Conservation (phyloP, 1,140 invertebrate genomes). For the Leguminivora glycinivorella region DNA sequence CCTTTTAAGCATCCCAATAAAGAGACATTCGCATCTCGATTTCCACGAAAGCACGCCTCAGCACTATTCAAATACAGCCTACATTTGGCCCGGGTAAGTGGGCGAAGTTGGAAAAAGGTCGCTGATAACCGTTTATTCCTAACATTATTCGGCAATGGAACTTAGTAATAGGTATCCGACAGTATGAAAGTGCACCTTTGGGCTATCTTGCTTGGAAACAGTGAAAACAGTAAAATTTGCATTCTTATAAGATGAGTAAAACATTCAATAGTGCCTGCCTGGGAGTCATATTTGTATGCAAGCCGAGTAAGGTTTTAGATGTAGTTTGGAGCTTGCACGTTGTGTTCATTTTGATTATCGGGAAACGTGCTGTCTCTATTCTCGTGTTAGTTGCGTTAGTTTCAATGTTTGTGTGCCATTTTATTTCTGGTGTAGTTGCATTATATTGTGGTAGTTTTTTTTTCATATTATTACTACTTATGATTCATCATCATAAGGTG, state of each 20-base stretch:
- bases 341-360: conserved; percentile 7
- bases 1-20: neutral
- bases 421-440: neutral
- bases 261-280: conserved; percentile 40
- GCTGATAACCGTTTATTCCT: conserved; percentile 27
- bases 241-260: conserved; percentile 48
- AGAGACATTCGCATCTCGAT: conserved; percentile 12
- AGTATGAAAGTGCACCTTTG: conserved; percentile 42
- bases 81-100: conserved; percentile 31
- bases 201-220: conserved; percentile 36
- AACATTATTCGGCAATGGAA: conserved; percentile 33
- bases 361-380: neutral
- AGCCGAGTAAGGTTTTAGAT: neutral
- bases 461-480: neutral
- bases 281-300: conserved; percentile 25
- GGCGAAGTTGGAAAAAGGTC: conserved; percentile 36
- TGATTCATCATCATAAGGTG: no score
- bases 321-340: conserved; percentile 11
- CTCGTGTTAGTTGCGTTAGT: neutral
- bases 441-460: neutral
- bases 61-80: conserved; percentile 22
- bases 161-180: conserved; percentile 34
- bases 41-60: conserved; percentile 16
- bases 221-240: conserved; percentile 50
- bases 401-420: neutral